Evolutionary conservation across 2,113 vertebrate genomes (phyloP).

Genomic region (Orthonyx spaldingii): DNA sequence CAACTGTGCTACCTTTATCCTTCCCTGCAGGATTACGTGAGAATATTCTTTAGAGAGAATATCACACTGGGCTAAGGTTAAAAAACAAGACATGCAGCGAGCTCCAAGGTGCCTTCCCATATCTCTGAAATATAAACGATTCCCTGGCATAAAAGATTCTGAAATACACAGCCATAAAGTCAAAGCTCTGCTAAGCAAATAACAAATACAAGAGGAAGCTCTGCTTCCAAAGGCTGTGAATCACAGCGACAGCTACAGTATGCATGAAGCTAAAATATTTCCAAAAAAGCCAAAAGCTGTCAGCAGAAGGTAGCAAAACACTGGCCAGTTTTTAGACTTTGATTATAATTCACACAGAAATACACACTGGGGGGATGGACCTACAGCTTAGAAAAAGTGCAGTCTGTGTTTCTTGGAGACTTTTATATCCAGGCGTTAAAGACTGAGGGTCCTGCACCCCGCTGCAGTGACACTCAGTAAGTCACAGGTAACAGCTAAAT

Average conservation of each 20-base stretch:
- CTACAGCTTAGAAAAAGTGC: neutral
- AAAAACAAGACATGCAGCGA: slow-evolving; percentile 44
- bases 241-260: slow-evolving; percentile 17
- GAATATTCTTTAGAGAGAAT: slow-evolving; percentile 30
- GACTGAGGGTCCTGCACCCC: neutral
- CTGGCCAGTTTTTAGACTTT: neutral
- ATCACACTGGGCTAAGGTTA: slow-evolving; percentile 39
- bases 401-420: neutral
- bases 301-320: neutral
- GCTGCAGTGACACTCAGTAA: neutral
- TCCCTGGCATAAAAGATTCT: slow-evolving; percentile 53
- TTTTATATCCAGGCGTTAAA: neutral
- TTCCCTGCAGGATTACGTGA: slow-evolving; percentile 33
- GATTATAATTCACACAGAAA: slow-evolving; percentile 9
- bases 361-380: neutral
- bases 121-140: slow-evolving; percentile 51
- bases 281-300: slow-evolving; percentile 13
- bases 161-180: slow-evolving; percentile 61
- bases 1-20: slow-evolving; percentile 20
- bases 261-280: slow-evolving; percentile 8
- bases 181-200: slow-evolving; percentile 63
- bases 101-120: neutral
- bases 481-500: neutral
- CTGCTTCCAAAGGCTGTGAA: slow-evolving; percentile 49
- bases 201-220: slow-evolving; percentile 56